A percentile compares a stretch with the other conserved stretches of the same genome.
Evolutionary conservation across 1,140 invertebrate species (phyloP).

Genomic region (Heliconius hermathena): DNA sequence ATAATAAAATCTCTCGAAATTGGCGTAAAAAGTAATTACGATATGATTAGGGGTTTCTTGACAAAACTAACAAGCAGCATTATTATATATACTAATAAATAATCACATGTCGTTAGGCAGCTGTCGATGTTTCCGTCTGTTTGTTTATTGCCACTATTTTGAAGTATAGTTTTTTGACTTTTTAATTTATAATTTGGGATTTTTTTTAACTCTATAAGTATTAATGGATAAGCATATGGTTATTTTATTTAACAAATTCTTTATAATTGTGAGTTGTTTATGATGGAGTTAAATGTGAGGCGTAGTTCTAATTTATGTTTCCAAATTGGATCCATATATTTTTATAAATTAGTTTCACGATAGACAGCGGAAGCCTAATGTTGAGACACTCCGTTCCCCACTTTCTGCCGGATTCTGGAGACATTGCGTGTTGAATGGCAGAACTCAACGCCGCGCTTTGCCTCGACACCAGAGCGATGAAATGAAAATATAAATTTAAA

Average conservation of each 20-base stretch:
- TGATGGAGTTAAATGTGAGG: neutral
- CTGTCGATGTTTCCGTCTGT: slow-evolving; percentile 62
- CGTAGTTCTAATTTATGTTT: neutral
- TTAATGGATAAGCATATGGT: slow-evolving; percentile 28
- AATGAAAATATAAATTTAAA: no score
- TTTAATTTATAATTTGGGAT: slow-evolving; percentile 18
- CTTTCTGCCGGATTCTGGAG: no score
- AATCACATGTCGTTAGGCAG: slow-evolving; percentile 72
- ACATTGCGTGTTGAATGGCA: no score
- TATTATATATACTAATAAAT: slow-evolving; percentile 72
- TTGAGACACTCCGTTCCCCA: no score
- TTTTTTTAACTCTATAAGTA: slow-evolving; percentile 15
- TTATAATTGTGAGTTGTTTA: slow-evolving; percentile 9
- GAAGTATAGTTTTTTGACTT: slow-evolving; percentile 42
- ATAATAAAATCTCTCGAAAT: slow-evolving; percentile 61
- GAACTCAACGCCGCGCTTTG: no score
- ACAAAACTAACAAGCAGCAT: slow-evolving; percentile 74
- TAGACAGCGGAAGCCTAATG: no score
- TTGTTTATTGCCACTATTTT: slow-evolving; percentile 67
- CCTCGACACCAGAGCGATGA: no score
- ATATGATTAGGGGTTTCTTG: slow-evolving; percentile 76
- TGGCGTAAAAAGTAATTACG: slow-evolving; percentile 78
- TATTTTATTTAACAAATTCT: neutral
- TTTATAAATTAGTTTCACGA: no score
- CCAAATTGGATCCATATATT: neutral